These are phyloP conservation scores for Smutsia temminckii DNA, from an alignment of 2,797 vertebrate genomes.

Conservation along the genomic window DNA sequence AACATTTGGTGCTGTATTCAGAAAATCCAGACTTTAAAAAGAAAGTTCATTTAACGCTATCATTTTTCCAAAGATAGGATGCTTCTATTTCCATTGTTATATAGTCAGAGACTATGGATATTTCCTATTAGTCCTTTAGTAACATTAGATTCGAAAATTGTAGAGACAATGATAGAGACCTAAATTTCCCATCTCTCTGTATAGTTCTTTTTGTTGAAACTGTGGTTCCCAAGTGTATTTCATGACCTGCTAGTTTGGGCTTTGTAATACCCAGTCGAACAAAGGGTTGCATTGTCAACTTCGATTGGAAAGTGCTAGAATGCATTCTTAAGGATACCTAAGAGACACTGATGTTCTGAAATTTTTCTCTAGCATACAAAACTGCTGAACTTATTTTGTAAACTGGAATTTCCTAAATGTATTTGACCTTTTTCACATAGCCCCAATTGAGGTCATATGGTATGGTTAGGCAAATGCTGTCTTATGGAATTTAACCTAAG, in stretches of 20 bases:
- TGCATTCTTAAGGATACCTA: not conserved
- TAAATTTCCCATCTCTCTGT: not conserved
- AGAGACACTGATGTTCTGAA: not conserved
- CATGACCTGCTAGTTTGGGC: not conserved
- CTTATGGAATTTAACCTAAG: not conserved
- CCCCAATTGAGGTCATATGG: not conserved
- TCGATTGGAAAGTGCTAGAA: not conserved
- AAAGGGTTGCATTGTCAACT: not conserved
- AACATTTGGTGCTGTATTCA: not conserved
- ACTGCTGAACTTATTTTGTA: not conserved
- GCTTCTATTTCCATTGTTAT: not conserved
- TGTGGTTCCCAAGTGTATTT: not conserved
- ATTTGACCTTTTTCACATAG: not conserved
- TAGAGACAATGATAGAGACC: not conserved
- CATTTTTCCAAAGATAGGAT: not conserved
- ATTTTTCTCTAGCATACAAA: slow-evolving; percentile 10
- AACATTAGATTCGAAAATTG: not conserved
- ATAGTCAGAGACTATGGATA: not conserved
- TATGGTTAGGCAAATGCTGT: not conserved
- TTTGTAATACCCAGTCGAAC: not conserved
- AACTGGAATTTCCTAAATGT: not conserved
- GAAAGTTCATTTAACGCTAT: not conserved
- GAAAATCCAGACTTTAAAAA: not conserved
- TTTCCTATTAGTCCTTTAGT: not conserved
- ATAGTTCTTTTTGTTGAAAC: not conserved